These are phyloP conservation scores for Leucoraja erinaceus DNA, from an alignment of 2,113 vertebrate species.

Conservation along the genomic window DNA sequence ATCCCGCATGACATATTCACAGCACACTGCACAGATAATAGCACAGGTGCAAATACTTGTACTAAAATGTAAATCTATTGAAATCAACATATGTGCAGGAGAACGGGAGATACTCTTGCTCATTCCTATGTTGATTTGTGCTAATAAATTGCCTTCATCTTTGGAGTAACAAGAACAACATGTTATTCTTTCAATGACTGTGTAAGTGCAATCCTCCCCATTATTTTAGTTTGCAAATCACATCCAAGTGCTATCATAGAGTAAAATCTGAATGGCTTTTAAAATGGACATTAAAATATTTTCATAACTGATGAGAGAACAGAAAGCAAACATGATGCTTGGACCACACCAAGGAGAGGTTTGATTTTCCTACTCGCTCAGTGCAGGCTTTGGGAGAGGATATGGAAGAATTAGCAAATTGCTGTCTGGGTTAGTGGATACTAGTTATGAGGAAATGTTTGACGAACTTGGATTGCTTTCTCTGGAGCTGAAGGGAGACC, in stretches of 20 bases:
- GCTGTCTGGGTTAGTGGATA: too few species aligned
- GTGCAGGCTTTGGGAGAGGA: too few species aligned
- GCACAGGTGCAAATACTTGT: neutral
- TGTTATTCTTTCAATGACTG: neutral
- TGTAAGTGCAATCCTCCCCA: neutral
- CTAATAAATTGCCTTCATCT: neutral
- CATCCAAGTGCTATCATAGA: neutral
- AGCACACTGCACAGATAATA: neutral
- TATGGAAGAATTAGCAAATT: too few species aligned
- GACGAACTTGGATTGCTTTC: too few species aligned
- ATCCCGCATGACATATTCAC: neutral
- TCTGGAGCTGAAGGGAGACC: too few species aligned
- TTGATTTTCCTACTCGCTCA: too few species aligned
- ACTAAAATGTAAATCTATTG: neutral
- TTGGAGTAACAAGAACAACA: neutral
- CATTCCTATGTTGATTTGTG: neutral
- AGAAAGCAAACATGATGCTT: neutral
- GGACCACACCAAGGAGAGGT: neutral
- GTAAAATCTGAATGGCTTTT: neutral
- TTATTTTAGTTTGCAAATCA: neutral
- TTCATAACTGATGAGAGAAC: neutral
- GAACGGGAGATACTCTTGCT: neutral
- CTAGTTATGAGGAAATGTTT: too few species aligned
- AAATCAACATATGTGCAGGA: neutral
- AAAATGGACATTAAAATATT: neutral